Conservation (phyloP, 2,797 vertebrate genomes). For the Enteromius mattozi region DNA sequence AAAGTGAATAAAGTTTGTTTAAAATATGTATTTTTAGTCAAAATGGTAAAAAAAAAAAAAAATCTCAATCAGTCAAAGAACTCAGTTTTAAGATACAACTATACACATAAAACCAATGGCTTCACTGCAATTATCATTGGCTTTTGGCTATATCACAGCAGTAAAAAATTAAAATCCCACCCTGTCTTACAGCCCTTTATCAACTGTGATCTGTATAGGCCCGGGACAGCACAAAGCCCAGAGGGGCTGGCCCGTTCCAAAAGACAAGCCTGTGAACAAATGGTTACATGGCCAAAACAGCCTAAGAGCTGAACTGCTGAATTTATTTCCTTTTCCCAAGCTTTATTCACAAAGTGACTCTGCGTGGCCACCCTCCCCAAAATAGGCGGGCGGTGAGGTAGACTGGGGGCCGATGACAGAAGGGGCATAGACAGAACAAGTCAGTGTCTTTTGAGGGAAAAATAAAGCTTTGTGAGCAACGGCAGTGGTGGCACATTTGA, state of each 20-base stretch:
- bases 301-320: slow-evolving; percentile 83
- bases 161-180: slow-evolving; percentile 67
- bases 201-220: slow-evolving; percentile 80
- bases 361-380: slow-evolving; percentile 65
- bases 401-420: slow-evolving; percentile 72
- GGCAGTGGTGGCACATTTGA: slow-evolving; percentile 89
- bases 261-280: slow-evolving; percentile 91
- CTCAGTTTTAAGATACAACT: background rate
- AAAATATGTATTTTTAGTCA: background rate
- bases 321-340: slow-evolving; percentile 90
- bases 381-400: slow-evolving; percentile 68
- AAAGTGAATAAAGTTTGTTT: background rate
- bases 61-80: background rate
- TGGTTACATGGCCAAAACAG: slow-evolving; percentile 85
- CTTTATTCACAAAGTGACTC: slow-evolving; percentile 81
- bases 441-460: slow-evolving; percentile 79
- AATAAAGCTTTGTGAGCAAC: slow-evolving; percentile 89
- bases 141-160: slow-evolving; percentile 47
- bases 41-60: background rate
- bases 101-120: slow-evolving; percentile 5
- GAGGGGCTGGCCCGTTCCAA: slow-evolving; percentile 73
- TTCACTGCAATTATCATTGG: slow-evolving; percentile 37
- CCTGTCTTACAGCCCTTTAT: slow-evolving; percentile 76
- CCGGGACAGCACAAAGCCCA: slow-evolving; percentile 80
- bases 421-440: slow-evolving; percentile 77